A percentile compares a stretch with the other conserved stretches of the same genome.
These are phyloP conservation scores for Drosophila aldrichi DNA, from an alignment of 2,888 invertebrate genomes.

Conservation along the genomic window DNA sequence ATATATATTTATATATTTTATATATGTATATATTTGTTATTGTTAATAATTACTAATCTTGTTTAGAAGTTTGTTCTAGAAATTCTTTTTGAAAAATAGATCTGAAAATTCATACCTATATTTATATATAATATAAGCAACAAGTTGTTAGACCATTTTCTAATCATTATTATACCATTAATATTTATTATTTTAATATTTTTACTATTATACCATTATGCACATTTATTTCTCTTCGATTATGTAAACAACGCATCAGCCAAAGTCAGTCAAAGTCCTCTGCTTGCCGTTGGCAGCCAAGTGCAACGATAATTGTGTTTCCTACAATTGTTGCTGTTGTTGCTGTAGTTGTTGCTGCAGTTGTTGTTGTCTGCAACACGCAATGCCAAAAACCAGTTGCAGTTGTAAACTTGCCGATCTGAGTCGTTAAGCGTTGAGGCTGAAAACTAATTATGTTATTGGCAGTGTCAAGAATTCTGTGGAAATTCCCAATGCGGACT, in stretches of 20 bases:
- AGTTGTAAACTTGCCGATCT: slow-evolving; percentile 4
- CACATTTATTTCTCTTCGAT: slow-evolving; percentile 8
- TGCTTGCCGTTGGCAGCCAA: slow-evolving; percentile 55
- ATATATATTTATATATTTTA: too few relatives aligned
- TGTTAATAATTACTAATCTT: too few relatives aligned
- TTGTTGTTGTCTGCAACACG: slow-evolving; percentile 22
- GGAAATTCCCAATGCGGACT: slow-evolving; percentile 4
- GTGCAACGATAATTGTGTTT: slow-evolving; percentile 61
- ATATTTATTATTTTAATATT: neutral
- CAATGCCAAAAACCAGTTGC: slow-evolving; percentile 22
- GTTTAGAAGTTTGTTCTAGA: too few relatives aligned
- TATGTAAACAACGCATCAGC: slow-evolving; percentile 33
- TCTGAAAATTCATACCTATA: too few relatives aligned
- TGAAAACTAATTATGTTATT: slow-evolving; percentile 1
- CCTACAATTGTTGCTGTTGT: slow-evolving; percentile 36
- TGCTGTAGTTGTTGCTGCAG: neutral
- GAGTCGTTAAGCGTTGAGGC: neutral
- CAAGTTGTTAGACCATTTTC: too few relatives aligned
- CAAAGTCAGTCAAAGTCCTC: slow-evolving; percentile 48
- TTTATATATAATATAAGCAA: too few relatives aligned
- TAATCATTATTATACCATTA: too few relatives aligned
- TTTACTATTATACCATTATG: neutral
- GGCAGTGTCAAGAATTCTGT: slow-evolving; percentile 3
- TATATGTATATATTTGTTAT: too few relatives aligned
- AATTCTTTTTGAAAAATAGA: too few relatives aligned